Evolutionary conservation across 2,113 vertebrate genomes (phyloP).

Genomic region (Sakesphorus luctuosus): DNA sequence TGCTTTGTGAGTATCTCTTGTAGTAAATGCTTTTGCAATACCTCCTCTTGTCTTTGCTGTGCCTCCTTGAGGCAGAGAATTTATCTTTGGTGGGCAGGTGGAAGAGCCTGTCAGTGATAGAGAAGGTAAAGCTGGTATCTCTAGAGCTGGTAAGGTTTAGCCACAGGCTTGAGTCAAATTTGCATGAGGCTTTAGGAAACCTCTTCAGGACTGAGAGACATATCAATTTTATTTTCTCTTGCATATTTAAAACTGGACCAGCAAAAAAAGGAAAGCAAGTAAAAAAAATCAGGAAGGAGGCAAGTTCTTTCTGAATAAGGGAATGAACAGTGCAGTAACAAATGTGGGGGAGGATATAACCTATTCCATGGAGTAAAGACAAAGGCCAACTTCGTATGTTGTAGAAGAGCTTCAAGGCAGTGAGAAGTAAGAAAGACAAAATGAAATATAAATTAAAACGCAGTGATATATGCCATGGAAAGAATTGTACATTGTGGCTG

Average conservation of each 20-base stretch:
- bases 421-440: not conserved
- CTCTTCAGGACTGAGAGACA: not conserved
- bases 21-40: not conserved
- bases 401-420: not conserved
- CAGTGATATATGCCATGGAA: not conserved
- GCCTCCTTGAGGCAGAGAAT: not conserved
- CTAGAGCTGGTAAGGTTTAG: not conserved
- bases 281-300: not conserved
- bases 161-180: not conserved
- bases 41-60: not conserved
- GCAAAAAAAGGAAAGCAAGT: not conserved
- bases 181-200: not conserved
- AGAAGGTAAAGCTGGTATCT: not conserved
- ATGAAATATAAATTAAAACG: not conserved
- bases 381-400: not conserved
- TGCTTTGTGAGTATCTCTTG: not conserved
- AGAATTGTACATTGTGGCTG: not conserved
- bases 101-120: not conserved
- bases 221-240: not conserved
- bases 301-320: not conserved
- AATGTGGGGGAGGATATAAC: not conserved
- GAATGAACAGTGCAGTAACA: not conserved
- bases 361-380: not conserved
- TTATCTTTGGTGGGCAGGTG: not conserved
- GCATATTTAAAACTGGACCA: not conserved